These are phyloP conservation scores for Motacilla tschutschensis DNA, from an alignment of 2,113 vertebrate genomes.

Conservation along the genomic window DNA sequence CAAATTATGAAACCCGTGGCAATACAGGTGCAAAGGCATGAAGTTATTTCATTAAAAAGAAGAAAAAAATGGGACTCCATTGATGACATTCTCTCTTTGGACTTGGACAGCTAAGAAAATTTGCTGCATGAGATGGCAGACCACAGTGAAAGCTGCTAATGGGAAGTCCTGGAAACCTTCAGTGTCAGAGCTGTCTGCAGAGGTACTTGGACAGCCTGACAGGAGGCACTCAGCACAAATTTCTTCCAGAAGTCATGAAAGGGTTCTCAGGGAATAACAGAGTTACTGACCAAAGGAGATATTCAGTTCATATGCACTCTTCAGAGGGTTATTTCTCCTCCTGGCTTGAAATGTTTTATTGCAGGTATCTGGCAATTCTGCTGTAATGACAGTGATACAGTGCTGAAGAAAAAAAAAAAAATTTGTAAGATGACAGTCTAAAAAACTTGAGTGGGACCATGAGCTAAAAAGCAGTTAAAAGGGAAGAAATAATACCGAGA, in stretches of 20 bases:
- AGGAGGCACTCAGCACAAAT: background rate
- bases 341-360: slow-evolving; percentile 25
- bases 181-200: background rate
- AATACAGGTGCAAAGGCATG: background rate
- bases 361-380: slow-evolving; percentile 1
- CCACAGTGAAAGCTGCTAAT: background rate
- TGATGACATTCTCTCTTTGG: background rate
- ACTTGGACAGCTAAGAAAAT: background rate
- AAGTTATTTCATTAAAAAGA: background rate
- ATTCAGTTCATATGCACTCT: background rate
- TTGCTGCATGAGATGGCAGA: background rate
- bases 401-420: background rate
- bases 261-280: background rate
- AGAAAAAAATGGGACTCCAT: background rate
- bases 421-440: background rate
- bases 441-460: background rate
- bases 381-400: background rate
- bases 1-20: background rate
- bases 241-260: background rate
- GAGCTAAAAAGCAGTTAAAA: background rate
- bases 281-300: slow-evolving; percentile 1
- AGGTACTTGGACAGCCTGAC: background rate
- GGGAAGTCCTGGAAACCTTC: background rate
- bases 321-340: background rate
- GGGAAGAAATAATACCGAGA: background rate